phyloP scores from a whole-genome alignment of 2,113 vertebrate species.

The Equus quagga region DNA sequence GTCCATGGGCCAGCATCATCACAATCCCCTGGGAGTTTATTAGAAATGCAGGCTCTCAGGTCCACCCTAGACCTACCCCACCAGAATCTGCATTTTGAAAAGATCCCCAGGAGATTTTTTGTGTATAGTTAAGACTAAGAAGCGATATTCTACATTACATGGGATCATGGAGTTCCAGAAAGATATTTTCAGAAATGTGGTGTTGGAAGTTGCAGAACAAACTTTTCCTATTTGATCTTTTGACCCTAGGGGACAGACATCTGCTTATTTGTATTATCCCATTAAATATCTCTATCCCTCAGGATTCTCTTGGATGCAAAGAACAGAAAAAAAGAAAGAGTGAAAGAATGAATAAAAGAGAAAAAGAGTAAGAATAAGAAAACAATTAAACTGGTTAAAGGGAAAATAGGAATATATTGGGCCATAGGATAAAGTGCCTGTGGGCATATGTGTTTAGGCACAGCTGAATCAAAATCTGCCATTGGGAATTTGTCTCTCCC shows the following conservation, averaged over 20 bases:
- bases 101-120: neutral
- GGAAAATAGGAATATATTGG: neutral
- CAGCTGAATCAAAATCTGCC: neutral
- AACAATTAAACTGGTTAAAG: neutral
- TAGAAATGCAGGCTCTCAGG: neutral
- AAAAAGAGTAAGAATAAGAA: neutral
- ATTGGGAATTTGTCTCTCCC: neutral
- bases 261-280: neutral
- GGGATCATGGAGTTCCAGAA: neutral
- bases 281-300: neutral
- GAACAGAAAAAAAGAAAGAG: neutral
- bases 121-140: neutral
- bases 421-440: neutral
- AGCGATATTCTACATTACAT: neutral
- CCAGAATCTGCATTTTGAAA: neutral
- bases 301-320: neutral
- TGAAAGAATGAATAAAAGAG: neutral
- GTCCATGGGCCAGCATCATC: neutral
- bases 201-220: neutral
- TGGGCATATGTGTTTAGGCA: neutral
- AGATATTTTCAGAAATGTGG: neutral
- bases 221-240: neutral
- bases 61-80: neutral
- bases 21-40: neutral
- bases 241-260: neutral